These are phyloP conservation scores for Epinephelus malabaricus DNA, from an alignment of 2,797 vertebrate genomes.

Conservation along the genomic window DNA sequence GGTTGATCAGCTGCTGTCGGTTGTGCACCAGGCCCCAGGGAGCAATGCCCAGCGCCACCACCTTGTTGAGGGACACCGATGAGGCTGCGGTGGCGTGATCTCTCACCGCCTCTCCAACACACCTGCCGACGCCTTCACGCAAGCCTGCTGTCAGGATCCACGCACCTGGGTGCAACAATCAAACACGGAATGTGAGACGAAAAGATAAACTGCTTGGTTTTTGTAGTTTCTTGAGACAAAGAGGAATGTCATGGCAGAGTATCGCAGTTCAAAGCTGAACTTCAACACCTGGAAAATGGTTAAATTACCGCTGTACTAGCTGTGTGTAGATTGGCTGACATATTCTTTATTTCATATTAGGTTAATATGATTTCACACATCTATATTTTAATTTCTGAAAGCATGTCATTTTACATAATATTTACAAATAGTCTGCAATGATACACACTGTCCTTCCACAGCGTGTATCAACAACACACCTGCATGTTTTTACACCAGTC, in stretches of 20 bases:
- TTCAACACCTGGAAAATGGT: not conserved
- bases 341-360: too few relatives aligned
- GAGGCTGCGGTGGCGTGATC: slow-evolving; percentile 90
- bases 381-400: not conserved
- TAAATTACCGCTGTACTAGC: too few relatives aligned
- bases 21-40: slow-evolving; percentile 92
- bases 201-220: not conserved
- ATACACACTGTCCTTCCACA: not conserved
- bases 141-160: slow-evolving; percentile 92
- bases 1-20: slow-evolving; percentile 83
- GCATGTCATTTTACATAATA: not conserved
- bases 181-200: not conserved
- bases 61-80: slow-evolving; percentile 84
- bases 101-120: slow-evolving; percentile 92
- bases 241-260: not conserved
- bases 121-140: slow-evolving; percentile 88
- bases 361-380: not conserved
- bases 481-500: not conserved
- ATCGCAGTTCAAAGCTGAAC: not conserved
- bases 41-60: slow-evolving; percentile 91
- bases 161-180: slow-evolving; percentile 83
- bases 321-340: too few relatives aligned
- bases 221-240: not conserved
- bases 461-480: too few relatives aligned
- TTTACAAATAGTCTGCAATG: not conserved